Evolutionary conservation across 1,140 invertebrate genomes (phyloP), one percentile per base, ranked within the genome.

Genomic region (Drosophila punjabiensis): DNA sequence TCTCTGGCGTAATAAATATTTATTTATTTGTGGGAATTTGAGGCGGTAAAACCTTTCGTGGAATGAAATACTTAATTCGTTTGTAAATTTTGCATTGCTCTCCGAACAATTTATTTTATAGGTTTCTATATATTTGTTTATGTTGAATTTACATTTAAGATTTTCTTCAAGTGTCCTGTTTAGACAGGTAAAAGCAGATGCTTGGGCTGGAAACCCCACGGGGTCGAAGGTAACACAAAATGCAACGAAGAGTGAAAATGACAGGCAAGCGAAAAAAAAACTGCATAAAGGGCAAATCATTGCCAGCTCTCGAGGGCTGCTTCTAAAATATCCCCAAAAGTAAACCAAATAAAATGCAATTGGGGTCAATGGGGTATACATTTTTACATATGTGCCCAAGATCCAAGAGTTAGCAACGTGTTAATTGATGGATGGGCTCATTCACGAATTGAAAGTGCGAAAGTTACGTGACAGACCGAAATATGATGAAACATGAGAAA

Each of bases 341-440:
- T 24, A 20, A 18, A 10, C 5, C 33, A 45, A 13, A 62, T 62
- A 8, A 41, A 61, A 13, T 35, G 37, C 67, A 73, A 61, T 52
- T 62, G 68, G 32, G 52, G 55, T 35, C 68, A 74, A 48, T 37
- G 20, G 28, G 41, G 63, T 37, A 67, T 41, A 63, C 20, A 18
- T 43, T 0, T 30, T 4, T 52, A 30, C 28, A n/a, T 52, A 5
- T 56, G 14, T 37, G 53, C 18, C 33, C 18, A 20, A 56, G 5
- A 37, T 56, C 18, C 33, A 37, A 56, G 33, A 56, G 33, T 56
- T n/a, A 39, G 47, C 20, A 47, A 48, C 48, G 56, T 84, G 79
- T 66, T 63, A 82, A 82, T 81, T 82, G 62, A 70, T 41, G 53
- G 55, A 58, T 81, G 69, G 66, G 63, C 65, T 62, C 80, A 84